These are phyloP conservation scores for Melanotaenia maccullochi DNA, from an alignment of 2,797 vertebrate species.

Conservation along the genomic window DNA sequence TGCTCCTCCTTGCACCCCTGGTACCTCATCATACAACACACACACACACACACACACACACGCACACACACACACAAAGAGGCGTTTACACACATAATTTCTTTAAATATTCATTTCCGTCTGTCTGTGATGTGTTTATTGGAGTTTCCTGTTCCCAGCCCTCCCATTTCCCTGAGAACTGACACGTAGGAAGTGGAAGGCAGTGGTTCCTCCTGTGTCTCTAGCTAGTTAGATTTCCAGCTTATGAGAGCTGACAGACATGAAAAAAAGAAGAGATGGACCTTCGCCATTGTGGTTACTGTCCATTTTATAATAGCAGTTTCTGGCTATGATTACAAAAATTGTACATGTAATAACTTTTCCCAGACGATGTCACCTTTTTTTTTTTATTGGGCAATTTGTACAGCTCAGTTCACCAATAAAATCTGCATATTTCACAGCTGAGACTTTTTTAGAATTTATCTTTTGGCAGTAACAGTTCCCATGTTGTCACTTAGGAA, in stretches of 20 bases:
- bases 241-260: constrained; percentile 26
- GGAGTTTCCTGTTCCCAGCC: constrained; percentile 79
- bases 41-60: constrained; percentile 47
- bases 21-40: constrained; percentile 54
- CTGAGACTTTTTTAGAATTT: constrained; percentile 63
- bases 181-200: constrained; percentile 77
- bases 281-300: constrained; percentile 45
- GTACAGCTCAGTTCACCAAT: constrained; percentile 54
- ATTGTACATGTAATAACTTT: constrained; percentile 50
- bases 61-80: constrained; percentile 23
- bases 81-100: constrained; percentile 64
- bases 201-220: constrained; percentile 52
- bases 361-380: constrained; percentile 58
- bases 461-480: constrained; percentile 66
- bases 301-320: constrained; percentile 58
- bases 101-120: constrained; percentile 82
- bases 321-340: constrained; percentile 58
- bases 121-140: constrained; percentile 75
- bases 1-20: constrained; percentile 44
- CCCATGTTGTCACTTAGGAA: constrained; percentile 53
- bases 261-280: constrained; percentile 37
- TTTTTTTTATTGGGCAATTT: constrained; percentile 45
- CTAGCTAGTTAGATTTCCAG: constrained; percentile 53
- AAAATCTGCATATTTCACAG: constrained; percentile 72
- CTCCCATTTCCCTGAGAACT: constrained; percentile 80